Evolutionary conservation across 1,140 invertebrate species (phyloP), one percentile per base, ranked within the genome.

Genomic region (Bombyx mandarina): DNA sequence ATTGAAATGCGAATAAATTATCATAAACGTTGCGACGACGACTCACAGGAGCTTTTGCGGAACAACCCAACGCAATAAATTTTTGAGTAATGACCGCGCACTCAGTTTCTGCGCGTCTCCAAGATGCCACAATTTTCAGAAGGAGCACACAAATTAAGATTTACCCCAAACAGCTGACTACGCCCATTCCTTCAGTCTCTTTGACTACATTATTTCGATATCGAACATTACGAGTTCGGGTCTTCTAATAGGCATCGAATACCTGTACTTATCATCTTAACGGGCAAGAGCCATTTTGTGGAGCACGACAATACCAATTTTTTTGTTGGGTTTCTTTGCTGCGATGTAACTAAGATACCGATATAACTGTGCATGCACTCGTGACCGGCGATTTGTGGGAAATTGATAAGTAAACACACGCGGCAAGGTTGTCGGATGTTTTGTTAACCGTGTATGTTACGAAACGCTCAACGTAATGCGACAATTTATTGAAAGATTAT

Each of bases 1-100:
- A 76, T 81, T 81, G 67, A 78, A 75, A 79, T 80, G 75, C 71
- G 71, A 76, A 83, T 83, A 80, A 80, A 83, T 83, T 80, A 79
- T 71, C 74, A 81, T 82, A 82, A 81, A 69, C 55, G 71, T 66
- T 57, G 61, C 66, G 63, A 63, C 56, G 62, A 66, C 57, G 63
- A 68, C 57, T 69, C 60, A 61, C 63, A 58, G 61, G 60, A 75
- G 62, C 66, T 57, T 69, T 73, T 67, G 63, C 59, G 66, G 69
- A 62, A 73, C 66, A 67, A 64, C 50, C 56, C 63, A 71, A 71
- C 66, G 71, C 61, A 68, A 71, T 74, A 73, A 76, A 71, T 75
- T 66, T 68, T 12, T 60, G 58, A 69, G 58, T 68, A 75, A 73
- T 73, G 67, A 71, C 62, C 54, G 57, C 54, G 45, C 49, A 55